Base-by-base conservation (phyloP, 1,140 invertebrate species). In the Asbolus verrucosus region DNA sequence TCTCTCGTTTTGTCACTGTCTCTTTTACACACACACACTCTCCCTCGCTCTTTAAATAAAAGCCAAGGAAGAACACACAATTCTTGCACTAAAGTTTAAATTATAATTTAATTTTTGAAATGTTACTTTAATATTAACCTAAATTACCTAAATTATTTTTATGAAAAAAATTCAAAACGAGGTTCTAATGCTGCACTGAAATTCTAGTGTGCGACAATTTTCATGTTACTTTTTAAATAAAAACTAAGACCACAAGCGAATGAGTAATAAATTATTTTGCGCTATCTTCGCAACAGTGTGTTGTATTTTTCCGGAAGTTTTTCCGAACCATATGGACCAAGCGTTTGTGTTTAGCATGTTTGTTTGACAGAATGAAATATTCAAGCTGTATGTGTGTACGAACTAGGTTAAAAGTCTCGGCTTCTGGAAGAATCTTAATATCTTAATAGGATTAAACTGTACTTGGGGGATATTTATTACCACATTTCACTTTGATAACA, bases 401-500 rank as follows among this genome's bases (percentile, higher is more conserved):
- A 54, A 54, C 46, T 54, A n/a, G 46, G 46, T 54, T 54, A 54
- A 54, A 54, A 54, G 46, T 54, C 8, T 21, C 21, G 21, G 46
- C 21, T 54, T 27, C 21, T 24, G 19, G 46, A 54, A 24, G 46
- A 54, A 54, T 54, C 46, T 54, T 54, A 54, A 54, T 54, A 54
- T 24, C 46, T 54, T 54, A 54, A 54, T 54, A 54, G 46, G 46
- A 54, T 54, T 54, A 54, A 54, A 13, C 46, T 27, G 13, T 27
- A 54, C 46, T 54, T 54, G 46, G 9, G 46, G 27, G 46, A 54
- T 54, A 54, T 54, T 54, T 54, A 54, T 54, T 54, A 54, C 46
- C 27, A 54, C 46, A 54, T 54, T 24, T 54, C 46, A 24, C 14
- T 27, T 54, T 54, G 46, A 54, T 54, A 54, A 54, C 46, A 54